Evolutionary conservation across 2,888 invertebrate genomes (phyloP).

Genomic region (Drosophila yooni): DNA sequence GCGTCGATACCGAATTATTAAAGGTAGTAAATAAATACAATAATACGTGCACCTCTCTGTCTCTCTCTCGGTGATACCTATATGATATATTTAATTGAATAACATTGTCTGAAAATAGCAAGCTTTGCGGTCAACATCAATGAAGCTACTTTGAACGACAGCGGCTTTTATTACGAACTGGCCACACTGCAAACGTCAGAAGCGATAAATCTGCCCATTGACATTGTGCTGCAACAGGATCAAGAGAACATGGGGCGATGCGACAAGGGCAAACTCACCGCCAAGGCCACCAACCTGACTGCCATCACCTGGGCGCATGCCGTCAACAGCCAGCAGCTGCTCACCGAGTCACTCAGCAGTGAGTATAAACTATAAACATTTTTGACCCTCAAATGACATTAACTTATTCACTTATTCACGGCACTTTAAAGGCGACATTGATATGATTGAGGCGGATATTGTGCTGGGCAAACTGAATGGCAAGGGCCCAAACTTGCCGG

Average conservation of each 20-base stretch:
- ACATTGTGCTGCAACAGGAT: conserved; percentile 26
- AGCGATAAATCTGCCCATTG: neutral
- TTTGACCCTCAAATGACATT: neutral
- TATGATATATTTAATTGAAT: conserved; percentile 12
- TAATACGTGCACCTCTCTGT: neutral
- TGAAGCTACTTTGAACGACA: conserved; percentile 53
- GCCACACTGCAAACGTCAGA: neutral
- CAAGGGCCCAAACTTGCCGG: conserved; percentile 86
- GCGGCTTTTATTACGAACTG: conserved; percentile 47
- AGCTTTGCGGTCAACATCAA: conserved; percentile 49
- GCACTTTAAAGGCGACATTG: conserved; percentile 85
- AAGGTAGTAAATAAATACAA: conserved; percentile 28
- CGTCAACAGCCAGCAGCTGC: conserved; percentile 89
- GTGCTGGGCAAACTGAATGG: conserved; percentile 88
- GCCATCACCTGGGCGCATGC: conserved; percentile 94
- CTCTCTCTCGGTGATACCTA: conserved; percentile 1
- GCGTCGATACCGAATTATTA: conserved; percentile 8
- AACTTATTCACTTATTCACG: neutral
- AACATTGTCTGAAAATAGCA: conserved; percentile 30
- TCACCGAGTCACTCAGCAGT: conserved; percentile 88
- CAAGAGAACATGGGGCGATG: conserved; percentile 37
- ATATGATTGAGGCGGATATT: conserved; percentile 95
- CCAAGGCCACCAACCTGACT: conserved; percentile 87
- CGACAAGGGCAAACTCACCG: conserved; percentile 38
- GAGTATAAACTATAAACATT: conserved; percentile 54